These are phyloP conservation scores for Thunnus albacares DNA, from an alignment of 2,797 vertebrate species.

Conservation along the genomic window DNA sequence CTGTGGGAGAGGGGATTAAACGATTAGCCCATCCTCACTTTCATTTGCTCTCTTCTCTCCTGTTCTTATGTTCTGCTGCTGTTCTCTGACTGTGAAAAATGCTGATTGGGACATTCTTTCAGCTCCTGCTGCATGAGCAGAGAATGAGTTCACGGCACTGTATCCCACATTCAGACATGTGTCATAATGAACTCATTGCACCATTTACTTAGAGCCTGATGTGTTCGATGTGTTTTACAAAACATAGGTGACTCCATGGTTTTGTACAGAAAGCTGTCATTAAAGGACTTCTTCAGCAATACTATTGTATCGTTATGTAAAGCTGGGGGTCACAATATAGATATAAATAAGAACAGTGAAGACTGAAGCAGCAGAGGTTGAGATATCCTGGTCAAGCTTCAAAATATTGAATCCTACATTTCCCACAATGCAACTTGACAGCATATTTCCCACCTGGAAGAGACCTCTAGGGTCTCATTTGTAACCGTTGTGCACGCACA, in stretches of 20 bases:
- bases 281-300: not conserved
- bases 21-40: slow-evolving; percentile 39
- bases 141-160: slow-evolving; percentile 25
- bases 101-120: slow-evolving; percentile 58
- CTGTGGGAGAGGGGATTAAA: slow-evolving; percentile 49
- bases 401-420: too few relatives aligned
- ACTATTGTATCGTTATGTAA: too few relatives aligned
- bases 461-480: too few relatives aligned
- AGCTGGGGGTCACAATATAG: too few relatives aligned
- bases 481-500: too few relatives aligned
- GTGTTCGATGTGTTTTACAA: not conserved
- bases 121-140: slow-evolving; percentile 32
- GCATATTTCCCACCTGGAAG: too few relatives aligned
- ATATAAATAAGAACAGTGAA: too few relatives aligned
- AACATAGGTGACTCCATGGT: not conserved
- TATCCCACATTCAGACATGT: slow-evolving; percentile 14
- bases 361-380: too few relatives aligned
- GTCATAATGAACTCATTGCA: slow-evolving; percentile 14
- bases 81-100: slow-evolving; percentile 27
- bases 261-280: not conserved
- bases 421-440: too few relatives aligned
- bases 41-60: slow-evolving; percentile 16
- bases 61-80: slow-evolving; percentile 14
- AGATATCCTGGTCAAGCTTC: too few relatives aligned
- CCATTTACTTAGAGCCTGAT: too few relatives aligned